Evolutionary conservation across 2,113 vertebrate species (phyloP), one percentile per base, ranked within the genome.

Genomic region (Chaenocephalus aceratus): DNA sequence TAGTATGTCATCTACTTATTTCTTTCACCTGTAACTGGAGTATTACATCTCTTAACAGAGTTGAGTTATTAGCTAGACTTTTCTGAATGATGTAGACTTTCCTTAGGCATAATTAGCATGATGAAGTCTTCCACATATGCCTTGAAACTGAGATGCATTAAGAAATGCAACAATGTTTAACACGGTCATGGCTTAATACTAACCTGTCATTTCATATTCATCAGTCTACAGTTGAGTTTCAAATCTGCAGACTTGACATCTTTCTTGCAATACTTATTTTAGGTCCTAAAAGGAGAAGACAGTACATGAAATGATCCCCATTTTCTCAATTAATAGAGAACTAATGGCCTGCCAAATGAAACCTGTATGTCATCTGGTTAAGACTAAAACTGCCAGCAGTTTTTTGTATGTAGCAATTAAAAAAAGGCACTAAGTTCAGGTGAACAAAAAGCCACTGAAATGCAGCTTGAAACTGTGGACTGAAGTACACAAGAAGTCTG

Each of bases 101-200:
- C 72, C 75, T 71, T 87, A 86, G 81, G 91, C 68, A 30, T 76
- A 72, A 75, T 77, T 86, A 88, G 87, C 83, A 85, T 82, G 87
- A 91, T 75, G 18, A 88, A 88, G 90, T 94, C 90, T 92, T 93
- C 88, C 92, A 89, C 83, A 82, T 67, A 87, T 71, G 81, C 87
- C 86, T 91, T 82, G 74, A 84, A 77, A 80, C 73, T 71, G 82
- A 87, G 71, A 83, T 79, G 53, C 71, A 70, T 84, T 63, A 80
- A 75, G 54, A 63, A 79, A 66, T 84, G 82, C 78, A 79, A 82
- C 85, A 75, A 64, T 74, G 74, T 81, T 54, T 75, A 85, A 79
- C 60, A 80, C 68, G 15, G 71, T 80, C 58, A 53, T 23, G 1
- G 53, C 49, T 76, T n/a, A 10, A 34, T 14, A 66, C 69, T 34